Evolutionary conservation across 2,888 invertebrate species (phyloP).

Genomic region (Cataglyphis livida): DNA sequence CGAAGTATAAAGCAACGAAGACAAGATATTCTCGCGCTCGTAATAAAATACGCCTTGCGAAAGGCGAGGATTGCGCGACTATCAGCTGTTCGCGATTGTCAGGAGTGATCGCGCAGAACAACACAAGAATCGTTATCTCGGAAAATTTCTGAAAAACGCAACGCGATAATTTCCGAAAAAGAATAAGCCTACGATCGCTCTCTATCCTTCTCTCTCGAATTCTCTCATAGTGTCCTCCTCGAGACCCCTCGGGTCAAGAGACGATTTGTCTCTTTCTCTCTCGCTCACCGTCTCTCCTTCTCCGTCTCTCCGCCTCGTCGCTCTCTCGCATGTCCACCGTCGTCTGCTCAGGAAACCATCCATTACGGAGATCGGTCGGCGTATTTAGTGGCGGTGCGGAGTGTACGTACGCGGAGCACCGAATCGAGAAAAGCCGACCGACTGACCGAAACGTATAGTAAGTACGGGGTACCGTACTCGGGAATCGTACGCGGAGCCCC

Average conservation of each 20-base stretch:
- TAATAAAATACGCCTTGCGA: conserved; percentile 15
- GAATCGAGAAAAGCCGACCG: conserved; percentile 51
- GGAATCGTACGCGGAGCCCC: neutral
- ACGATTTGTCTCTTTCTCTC: conserved; percentile 55
- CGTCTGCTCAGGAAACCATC: conserved; percentile 82
- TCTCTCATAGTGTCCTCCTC: conserved; percentile 47
- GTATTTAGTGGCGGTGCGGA: conserved; percentile 55
- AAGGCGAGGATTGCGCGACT: neutral
- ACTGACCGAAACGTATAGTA: conserved; percentile 5
- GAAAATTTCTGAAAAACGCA: neutral
- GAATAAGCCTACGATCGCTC: conserved; percentile 53
- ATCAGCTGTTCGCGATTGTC: neutral
- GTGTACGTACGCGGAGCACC: conserved; percentile 20
- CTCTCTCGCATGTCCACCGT: conserved; percentile 58
- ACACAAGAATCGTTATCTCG: neutral
- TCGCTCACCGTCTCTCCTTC: conserved; percentile 18
- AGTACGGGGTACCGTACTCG: neutral
- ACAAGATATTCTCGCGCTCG: conserved; percentile 14
- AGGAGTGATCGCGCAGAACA: neutral
- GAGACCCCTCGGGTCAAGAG: conserved; percentile 64
- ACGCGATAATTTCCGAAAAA: conserved; percentile 42
- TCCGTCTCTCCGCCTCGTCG: conserved; percentile 55
- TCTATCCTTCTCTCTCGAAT: conserved; percentile 17
- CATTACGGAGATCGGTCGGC: conserved; percentile 81
- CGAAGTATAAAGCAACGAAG: conserved; percentile 8